Percentiles rank a stretch among this genome's conserved stretches.
phyloP scores from a whole-genome alignment of 2,797 vertebrate genomes.

The Novumbra hubbsi region DNA sequence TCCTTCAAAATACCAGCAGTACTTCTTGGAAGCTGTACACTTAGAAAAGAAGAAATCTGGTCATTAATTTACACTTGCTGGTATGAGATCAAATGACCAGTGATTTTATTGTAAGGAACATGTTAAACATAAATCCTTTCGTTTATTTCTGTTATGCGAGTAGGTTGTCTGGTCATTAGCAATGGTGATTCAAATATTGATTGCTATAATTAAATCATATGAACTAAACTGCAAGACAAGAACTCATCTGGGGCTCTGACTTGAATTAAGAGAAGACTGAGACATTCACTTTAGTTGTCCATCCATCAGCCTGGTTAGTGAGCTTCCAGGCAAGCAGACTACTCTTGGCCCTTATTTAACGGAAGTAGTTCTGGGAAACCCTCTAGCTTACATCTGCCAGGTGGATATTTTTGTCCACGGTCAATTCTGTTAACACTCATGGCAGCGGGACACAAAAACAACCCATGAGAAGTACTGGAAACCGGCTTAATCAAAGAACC shows the following conservation, averaged over 20 bases:
- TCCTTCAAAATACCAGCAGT: slow-evolving; percentile 44
- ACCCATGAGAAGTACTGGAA: background rate
- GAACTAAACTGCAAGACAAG: background rate
- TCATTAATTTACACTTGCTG: background rate
- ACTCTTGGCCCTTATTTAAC: background rate
- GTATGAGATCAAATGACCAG: background rate
- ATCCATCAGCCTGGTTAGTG: background rate
- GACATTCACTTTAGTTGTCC: background rate
- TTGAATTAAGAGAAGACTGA: background rate
- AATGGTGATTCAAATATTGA: background rate
- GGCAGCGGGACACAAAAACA: background rate
- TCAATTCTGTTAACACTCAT: background rate
- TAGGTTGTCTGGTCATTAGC: background rate
- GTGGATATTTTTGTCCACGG: background rate
- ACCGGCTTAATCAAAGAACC: background rate
- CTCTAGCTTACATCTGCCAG: background rate
- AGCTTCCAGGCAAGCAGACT: background rate
- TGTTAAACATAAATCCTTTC: background rate
- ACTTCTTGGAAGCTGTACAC: slow-evolving; percentile 34
- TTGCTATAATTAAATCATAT: background rate
- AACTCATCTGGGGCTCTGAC: background rate
- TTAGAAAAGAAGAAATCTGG: slow-evolving; percentile 13
- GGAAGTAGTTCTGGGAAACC: background rate
- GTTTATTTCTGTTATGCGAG: background rate
- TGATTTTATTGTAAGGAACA: background rate